Conservation (phyloP, 2,888 invertebrate species). For the Abscondita cerata region DNA sequence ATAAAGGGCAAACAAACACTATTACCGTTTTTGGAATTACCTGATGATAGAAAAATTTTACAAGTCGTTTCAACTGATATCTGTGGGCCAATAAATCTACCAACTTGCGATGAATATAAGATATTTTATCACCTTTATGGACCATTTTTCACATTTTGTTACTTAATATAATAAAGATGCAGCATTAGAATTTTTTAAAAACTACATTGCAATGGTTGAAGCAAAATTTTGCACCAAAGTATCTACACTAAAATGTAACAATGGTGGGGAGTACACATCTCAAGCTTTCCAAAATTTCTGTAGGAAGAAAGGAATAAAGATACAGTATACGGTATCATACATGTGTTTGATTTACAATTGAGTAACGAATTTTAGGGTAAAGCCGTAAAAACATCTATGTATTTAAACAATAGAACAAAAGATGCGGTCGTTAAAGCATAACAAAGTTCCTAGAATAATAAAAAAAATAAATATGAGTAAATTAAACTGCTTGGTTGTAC, state of each 20-base stretch:
- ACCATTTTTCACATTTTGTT: slow-evolving; percentile 22
- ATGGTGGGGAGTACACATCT: neutral
- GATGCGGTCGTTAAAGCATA: neutral
- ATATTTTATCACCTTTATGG: slow-evolving; percentile 22
- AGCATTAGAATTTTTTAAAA: neutral
- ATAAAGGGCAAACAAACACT: slow-evolving; percentile 25
- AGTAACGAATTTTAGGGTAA: neutral
- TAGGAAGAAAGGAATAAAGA: slow-evolving; percentile 17
- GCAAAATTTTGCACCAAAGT: neutral
- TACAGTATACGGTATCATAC: slow-evolving; percentile 18
- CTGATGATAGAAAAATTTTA: slow-evolving; percentile 29
- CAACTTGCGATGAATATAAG: slow-evolving; percentile 16
- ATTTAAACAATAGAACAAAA: slow-evolving; percentile 2
- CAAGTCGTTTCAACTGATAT: slow-evolving; percentile 33
- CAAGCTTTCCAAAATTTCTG: slow-evolving; percentile 15
- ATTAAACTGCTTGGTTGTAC: neutral
- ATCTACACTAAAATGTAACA: slow-evolving; percentile 7
- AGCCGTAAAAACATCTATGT: neutral
- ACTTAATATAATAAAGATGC: slow-evolving; percentile 10
- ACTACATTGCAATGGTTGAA: neutral
- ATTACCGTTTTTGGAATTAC: slow-evolving; percentile 14
- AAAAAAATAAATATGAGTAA: neutral
- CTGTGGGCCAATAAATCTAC: slow-evolving; percentile 24
- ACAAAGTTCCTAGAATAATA: neutral
- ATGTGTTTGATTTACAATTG: neutral